Base-by-base conservation (phyloP, 2,888 invertebrate genomes). In the Acronicta aceris region DNA sequence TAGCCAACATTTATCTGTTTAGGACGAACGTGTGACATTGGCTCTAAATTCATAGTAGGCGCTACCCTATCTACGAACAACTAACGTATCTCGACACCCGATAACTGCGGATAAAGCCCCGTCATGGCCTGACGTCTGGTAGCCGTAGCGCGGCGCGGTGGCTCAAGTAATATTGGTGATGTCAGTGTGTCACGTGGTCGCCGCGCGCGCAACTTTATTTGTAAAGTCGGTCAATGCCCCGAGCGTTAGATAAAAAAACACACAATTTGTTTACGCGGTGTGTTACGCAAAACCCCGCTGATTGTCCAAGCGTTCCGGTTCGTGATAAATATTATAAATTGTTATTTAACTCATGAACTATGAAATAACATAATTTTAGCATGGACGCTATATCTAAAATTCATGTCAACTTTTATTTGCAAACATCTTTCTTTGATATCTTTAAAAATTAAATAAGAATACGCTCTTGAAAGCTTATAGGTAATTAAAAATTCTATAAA, bases 161-260 rank as follows among this genome's bases (percentile, higher is more conserved):
- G 79, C 55, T 77, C 90, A 75, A 25, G 64, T 49, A 68, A 75
- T 53, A 73, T 63, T 83, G 88, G 92, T 45, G 78, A 70, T 71
- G 82, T 89, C 83, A 91, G 82, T 92, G 85, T 92, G 93, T 93
- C 93, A 93, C 93, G 93, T 94, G 93, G 93, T 80, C 89, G 84
- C 82, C 92, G 91, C 91, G 84, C 89, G 91, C 91, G 93, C 93
- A 91, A 88, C 88, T 81, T 85, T 90, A 90, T 92, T 91, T 87
- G 93, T 93, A 90, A 94, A 91, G 84, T 92, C 93, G 94, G 94
- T 94, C 94, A 94, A 93, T 94, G 94, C 94, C 91, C 93, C 90
- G 90, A 80, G 89, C 89, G 90, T 91, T 93, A 92, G 93, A 93
- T 93, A 91, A 93, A 93, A 90, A 91, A 92, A 89, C 79, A 91